A percentile compares a stretch with the other conserved stretches of the same genome.
Conservation (phyloP, 2,113 vertebrate species). For the Ariopsis seemanni region DNA sequence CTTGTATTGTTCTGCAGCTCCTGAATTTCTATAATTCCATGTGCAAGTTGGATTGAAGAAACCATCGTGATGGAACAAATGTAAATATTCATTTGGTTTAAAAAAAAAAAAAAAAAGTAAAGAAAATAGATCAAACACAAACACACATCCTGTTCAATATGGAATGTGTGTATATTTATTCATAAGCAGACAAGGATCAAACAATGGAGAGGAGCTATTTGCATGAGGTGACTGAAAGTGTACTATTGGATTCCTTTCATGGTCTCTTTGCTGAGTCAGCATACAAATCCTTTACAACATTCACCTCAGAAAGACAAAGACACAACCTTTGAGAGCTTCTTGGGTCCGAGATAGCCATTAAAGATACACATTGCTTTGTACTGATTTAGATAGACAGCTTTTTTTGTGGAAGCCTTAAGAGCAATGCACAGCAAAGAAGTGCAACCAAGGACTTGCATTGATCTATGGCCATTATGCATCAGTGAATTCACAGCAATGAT, state of each 20-base stretch:
- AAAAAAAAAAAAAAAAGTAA: background rate
- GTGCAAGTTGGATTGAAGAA: background rate
- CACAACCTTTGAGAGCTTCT: slow-evolving; percentile 32
- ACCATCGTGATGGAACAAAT: slow-evolving; percentile 16
- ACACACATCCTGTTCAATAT: slow-evolving; percentile 28
- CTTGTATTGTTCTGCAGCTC: background rate
- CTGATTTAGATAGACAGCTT: slow-evolving; percentile 63
- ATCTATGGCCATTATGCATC: slow-evolving; percentile 59
- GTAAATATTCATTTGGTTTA: slow-evolving; percentile 18
- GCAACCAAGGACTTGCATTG: slow-evolving; percentile 52
- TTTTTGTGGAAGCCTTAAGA: slow-evolving; percentile 55
- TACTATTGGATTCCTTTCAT: slow-evolving; percentile 59
- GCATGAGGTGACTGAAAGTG: slow-evolving; percentile 57
- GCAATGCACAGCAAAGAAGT: slow-evolving; percentile 53
- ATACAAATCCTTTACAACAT: slow-evolving; percentile 55
- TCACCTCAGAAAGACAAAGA: slow-evolving; percentile 57
- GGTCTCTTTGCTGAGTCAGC: slow-evolving; percentile 65
- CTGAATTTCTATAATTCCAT: slow-evolving; percentile 1
- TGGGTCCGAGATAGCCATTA: slow-evolving; percentile 49
- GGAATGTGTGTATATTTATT: slow-evolving; percentile 59
- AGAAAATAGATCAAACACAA: background rate
- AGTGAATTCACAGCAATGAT: slow-evolving; percentile 55
- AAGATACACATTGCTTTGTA: slow-evolving; percentile 58
- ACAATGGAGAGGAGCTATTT: slow-evolving; percentile 60
- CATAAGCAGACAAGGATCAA: slow-evolving; percentile 52